Base-by-base conservation (phyloP, 2,888 invertebrate genomes). In the Aplocera efformata region DNA sequence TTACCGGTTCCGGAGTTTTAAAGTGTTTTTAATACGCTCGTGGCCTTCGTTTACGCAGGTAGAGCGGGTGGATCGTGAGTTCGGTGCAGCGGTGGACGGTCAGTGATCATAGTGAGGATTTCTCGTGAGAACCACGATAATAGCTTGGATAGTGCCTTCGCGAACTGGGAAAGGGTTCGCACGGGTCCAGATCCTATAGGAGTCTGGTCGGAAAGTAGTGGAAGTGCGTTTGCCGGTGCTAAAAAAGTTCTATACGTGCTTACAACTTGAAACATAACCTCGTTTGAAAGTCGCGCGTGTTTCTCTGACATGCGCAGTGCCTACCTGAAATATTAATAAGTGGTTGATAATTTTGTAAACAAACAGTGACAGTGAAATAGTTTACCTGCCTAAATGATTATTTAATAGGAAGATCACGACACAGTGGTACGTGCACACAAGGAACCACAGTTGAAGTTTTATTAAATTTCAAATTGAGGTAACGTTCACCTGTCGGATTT, bases 401-500 rank as follows among this genome's bases (percentile, higher is more conserved):
- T 17, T 60, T 78, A 78, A 79, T 62, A 60, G 63, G 60, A 60
- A 66, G 56, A 67, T 70, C 80, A 78, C 76, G 72, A 76, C 24
- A 22, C 34, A 32, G 27, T 44, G 39, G 1, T 30, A 26, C 27
- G 34, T 38, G 64, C 62, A 52, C 50, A 50, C 33, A 38, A 25
- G 44, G 53, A 50, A 52, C 48, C 54, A 51, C 58, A 50, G 53
- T 58, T 56, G 40, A 48, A 53, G 47, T 55, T 53, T 56, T 65
- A 72, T 70, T 60, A 56, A 72, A 69, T 79, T 79, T 69, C 48
- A 60, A 78, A 67, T 70, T 58, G 57, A 69, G 68, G 67, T 63
- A 80, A 76, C 78, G 78, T 79, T 79, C 84, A 84, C 86, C 85
- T 85, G 84, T 86, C 79, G 84, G 79, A 85, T 79, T 83, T 75